Conservation (phyloP, 2,888 invertebrate genomes). For the Exocentrus adspersus region DNA sequence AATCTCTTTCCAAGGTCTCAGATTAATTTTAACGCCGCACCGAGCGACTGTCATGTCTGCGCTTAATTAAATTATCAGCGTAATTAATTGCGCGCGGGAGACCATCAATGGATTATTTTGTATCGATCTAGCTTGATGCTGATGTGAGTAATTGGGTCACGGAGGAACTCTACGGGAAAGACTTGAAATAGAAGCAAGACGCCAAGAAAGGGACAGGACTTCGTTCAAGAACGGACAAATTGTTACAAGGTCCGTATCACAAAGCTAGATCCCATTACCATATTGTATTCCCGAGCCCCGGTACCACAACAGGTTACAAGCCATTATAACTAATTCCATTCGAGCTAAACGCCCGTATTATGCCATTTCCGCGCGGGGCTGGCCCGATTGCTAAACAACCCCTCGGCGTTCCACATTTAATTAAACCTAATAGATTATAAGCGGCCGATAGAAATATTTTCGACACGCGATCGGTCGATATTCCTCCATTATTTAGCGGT, state of each 20-base stretch:
- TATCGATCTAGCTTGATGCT: neutral
- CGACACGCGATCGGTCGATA: slow-evolving; percentile 12
- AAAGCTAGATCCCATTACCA: too few species aligned
- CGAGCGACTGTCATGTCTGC: neutral
- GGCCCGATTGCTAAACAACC: neutral
- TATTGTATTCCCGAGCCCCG: too few species aligned
- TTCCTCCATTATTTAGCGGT: slow-evolving; percentile 5
- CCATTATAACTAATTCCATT: neutral
- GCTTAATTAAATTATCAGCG: neutral
- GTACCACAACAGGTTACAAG: neutral
- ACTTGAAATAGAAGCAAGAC: too few species aligned
- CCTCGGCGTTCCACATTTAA: neutral
- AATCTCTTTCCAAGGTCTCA: neutral
- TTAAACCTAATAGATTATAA: neutral
- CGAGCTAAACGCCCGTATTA: neutral
- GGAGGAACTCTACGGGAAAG: too few species aligned
- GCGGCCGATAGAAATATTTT: slow-evolving; percentile 1
- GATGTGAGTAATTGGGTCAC: neutral
- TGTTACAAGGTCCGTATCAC: too few species aligned
- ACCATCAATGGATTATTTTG: neutral
- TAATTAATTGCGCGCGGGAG: neutral
- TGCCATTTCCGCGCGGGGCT: neutral
- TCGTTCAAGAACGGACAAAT: too few species aligned
- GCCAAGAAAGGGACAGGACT: too few species aligned
- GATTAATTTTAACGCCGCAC: neutral